Percentiles rank a stretch among this genome's conserved stretches.
These are phyloP conservation scores for Oopsacas minuta DNA, from an alignment of 37 sponge, comb jelly and placozoan genomes.

Conservation along the genomic window DNA sequence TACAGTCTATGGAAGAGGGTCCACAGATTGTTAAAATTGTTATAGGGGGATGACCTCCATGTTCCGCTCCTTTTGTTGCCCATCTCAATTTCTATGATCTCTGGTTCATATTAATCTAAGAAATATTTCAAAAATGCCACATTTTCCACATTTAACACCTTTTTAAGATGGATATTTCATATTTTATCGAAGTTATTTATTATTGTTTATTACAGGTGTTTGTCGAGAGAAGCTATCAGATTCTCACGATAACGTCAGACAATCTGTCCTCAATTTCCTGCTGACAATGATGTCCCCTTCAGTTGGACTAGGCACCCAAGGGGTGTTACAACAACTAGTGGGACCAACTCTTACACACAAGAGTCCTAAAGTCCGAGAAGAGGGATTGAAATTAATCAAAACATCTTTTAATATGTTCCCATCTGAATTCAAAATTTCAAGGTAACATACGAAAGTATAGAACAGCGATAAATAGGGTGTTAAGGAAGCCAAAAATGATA, in stretches of 20 bases:
- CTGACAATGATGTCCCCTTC: not conserved
- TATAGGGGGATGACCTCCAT: too few relatives aligned
- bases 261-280: not conserved
- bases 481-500: too few relatives aligned
- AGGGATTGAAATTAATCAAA: not conserved
- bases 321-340: not conserved
- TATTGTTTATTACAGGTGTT: not conserved
- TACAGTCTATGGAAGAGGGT: too few relatives aligned
- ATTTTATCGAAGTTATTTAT: not conserved
- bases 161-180: not conserved
- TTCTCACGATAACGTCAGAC: not conserved
- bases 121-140: too few relatives aligned
- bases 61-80: too few relatives aligned
- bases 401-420: not conserved
- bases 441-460: not conserved
- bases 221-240: conserved; percentile 8
- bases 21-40: too few relatives aligned
- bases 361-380: not conserved
- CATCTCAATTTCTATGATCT: too few relatives aligned
- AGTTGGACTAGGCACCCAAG: not conserved
- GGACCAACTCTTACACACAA: not conserved
- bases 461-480: too few relatives aligned
- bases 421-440: not conserved
- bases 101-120: too few relatives aligned
- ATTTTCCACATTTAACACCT: too few relatives aligned